Percentiles rank a stretch among this genome's conserved stretches.
Evolutionary conservation across 1,140 invertebrate species (phyloP).

Genomic region (Teleogryllus occipitalis): DNA sequence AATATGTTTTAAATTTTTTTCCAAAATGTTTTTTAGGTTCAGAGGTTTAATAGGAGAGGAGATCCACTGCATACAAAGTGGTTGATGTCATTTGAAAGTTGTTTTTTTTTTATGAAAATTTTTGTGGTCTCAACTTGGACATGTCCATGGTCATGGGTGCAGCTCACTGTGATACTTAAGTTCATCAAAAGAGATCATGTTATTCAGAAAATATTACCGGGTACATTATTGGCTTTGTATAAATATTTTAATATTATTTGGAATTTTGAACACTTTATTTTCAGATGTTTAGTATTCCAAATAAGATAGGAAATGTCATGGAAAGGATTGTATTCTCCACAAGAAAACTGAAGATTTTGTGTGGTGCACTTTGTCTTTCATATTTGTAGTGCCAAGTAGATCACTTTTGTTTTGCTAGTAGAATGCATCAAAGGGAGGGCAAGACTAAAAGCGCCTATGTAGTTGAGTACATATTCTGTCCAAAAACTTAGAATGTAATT

Average conservation of each 20-base stretch:
- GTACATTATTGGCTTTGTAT: no score
- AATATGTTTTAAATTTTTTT: no score
- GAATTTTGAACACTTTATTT: no score
- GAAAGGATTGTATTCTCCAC: not conserved
- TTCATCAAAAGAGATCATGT: no score
- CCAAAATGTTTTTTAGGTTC: no score
- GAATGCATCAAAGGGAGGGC: not conserved
- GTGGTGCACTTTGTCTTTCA: conserved; percentile 1
- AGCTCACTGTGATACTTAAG: not conserved
- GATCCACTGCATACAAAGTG: no score
- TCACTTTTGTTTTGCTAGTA: not conserved
- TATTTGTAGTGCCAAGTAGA: not conserved
- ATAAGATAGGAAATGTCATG: not conserved
- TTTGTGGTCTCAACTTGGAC: not conserved
- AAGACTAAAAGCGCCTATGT: not conserved
- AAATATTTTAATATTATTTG: no score
- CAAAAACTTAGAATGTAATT: not conserved
- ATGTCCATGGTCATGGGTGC: not conserved
- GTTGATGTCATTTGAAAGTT: not conserved
- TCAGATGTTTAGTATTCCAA: no score
- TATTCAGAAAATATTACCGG: no score
- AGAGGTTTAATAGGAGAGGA: no score
- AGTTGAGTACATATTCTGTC: not conserved
- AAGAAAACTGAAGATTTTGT: not conserved
- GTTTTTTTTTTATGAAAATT: not conserved